A percentile compares a stretch with the other conserved stretches of the same genome.
These are phyloP conservation scores for Cacoxenus indagator DNA, from an alignment of 2,888 invertebrate species.

Conservation along the genomic window DNA sequence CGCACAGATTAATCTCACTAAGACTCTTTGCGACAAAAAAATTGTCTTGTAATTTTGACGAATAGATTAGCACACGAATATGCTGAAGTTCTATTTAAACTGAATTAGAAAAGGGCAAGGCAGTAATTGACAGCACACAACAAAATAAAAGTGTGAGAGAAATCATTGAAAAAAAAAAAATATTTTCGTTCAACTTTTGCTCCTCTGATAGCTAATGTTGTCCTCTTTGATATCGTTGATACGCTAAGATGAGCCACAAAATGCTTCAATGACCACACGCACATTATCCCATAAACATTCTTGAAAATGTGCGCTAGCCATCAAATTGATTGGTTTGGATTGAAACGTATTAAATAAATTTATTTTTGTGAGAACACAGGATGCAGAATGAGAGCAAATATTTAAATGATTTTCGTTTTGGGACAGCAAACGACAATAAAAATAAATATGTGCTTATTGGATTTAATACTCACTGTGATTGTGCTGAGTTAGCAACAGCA, in stretches of 20 bases:
- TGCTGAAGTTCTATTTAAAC: neutral
- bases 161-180: too few species aligned
- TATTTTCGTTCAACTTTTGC: neutral
- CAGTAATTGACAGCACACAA: neutral
- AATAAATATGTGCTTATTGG: neutral
- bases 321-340: neutral
- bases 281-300: neutral
- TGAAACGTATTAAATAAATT: neutral
- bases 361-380: neutral
- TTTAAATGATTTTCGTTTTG: neutral
- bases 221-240: neutral
- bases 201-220: neutral
- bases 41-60: too few species aligned
- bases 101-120: neutral
- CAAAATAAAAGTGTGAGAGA: too few species aligned
- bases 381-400: neutral
- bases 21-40: too few species aligned
- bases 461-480: neutral
- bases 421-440: neutral
- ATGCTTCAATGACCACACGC: neutral
- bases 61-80: neutral
- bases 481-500: neutral
- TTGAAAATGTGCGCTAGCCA: neutral
- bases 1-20: too few species aligned
- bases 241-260: neutral